Evolutionary conservation across 2,797 vertebrate species (phyloP), one percentile per base, ranked within the genome.

Genomic region (Meda fulgida): DNA sequence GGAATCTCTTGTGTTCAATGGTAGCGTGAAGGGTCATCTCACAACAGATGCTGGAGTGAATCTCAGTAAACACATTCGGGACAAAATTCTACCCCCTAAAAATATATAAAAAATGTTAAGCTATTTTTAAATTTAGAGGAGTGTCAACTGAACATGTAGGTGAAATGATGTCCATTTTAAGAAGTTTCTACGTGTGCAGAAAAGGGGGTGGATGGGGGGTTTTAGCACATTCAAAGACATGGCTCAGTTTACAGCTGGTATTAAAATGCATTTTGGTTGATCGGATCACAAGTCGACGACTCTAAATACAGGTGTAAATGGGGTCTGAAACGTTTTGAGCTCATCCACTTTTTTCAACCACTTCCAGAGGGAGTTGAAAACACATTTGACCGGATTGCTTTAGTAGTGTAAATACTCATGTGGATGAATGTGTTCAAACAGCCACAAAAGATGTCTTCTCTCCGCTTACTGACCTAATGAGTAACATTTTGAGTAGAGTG

Each of bases 381-480:
- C 58, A 13, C 58, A 60, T 60, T 26, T 0, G 11, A 26, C 58
- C 2, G 1, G n/a, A 26, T 60, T 60, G 4, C 10, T 60, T 60
- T 26, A 1, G n/a, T 13, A 13, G 58, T 63, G 5, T 63, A 1
- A 7, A 55, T 0, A 0, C 53, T n/a, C 26, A 29, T 29, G 58
- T 60, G 58, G 11, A 2, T 4, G 5, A 60, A 26, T 14, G n/a
- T 60, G 60, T 63, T 63, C 26, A 6, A 29, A 29, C 58, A 14
- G n/a, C 1, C n/a, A 0, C n/a, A 29, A 29, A 29, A 63, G n/a
- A 29, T 4, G 0, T 29, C n/a, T 60, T 0, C 11, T 60, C 58
- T 60, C 58, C 10, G 11, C 0, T 1, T 14, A 5, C 10, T 13
- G 10, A 23, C 0, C 10, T 26, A 60, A 14, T 6, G 11, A 0